phyloP scores from a whole-genome alignment of 2,113 vertebrate genomes.

The Onychostruthus taczanowskii region DNA sequence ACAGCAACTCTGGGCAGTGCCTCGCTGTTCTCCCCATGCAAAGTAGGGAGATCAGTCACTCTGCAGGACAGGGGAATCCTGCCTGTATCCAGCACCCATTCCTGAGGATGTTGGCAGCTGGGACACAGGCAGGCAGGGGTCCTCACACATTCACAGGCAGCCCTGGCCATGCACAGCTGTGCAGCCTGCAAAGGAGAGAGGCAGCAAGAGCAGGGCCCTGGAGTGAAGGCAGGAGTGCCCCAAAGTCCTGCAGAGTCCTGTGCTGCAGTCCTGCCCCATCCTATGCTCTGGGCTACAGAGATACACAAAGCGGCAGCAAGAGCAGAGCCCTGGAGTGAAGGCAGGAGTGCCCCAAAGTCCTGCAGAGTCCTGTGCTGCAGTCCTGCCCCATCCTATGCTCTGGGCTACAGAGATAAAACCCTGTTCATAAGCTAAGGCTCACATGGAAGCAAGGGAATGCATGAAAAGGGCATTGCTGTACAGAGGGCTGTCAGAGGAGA shows the following conservation, averaged over 20 bases:
- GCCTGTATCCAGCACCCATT: background rate
- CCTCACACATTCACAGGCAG: background rate
- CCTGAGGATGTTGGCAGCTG: background rate
- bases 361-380: background rate
- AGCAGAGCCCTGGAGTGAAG: background rate
- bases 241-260: background rate
- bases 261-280: background rate
- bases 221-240: background rate
- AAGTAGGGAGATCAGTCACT: background rate
- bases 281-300: background rate
- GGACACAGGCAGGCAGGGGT: background rate
- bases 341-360: background rate
- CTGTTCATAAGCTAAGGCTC: background rate
- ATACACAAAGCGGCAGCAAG: background rate
- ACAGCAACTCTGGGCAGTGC: background rate
- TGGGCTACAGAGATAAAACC: background rate
- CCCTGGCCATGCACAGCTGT: rapidly evolving
- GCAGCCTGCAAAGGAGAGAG: background rate
- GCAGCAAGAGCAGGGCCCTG: background rate
- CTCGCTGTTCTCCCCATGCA: rapidly evolving
- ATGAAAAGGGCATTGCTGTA: background rate
- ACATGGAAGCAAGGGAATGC: background rate
- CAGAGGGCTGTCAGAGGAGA: background rate
- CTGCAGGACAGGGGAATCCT: background rate
- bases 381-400: background rate